Conservation (phyloP, 2,113 vertebrate species). For the Caretta caretta region DNA sequence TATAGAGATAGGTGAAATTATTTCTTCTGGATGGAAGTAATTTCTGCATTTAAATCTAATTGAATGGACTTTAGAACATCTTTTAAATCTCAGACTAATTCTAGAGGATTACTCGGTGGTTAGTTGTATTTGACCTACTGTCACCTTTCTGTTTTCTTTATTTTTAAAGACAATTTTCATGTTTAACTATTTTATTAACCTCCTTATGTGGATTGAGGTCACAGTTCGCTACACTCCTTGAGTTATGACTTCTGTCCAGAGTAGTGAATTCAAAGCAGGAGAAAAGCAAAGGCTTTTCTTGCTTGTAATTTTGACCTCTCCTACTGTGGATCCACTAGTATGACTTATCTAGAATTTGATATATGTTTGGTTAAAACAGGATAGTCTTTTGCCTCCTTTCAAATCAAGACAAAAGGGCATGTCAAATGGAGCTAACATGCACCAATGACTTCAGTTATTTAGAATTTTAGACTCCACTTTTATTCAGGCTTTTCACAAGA, state of each 20-base stretch:
- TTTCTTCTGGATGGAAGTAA: not conserved
- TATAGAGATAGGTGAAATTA: not conserved
- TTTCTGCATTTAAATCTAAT: not conserved
- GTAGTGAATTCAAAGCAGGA: constrained; percentile 7
- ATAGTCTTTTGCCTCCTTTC: constrained; percentile 1
- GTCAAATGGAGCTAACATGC: not conserved
- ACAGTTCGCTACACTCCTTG: not conserved
- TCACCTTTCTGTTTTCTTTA: not conserved
- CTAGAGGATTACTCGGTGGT: not conserved
- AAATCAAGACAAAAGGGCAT: constrained; percentile 29
- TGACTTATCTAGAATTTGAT: not conserved
- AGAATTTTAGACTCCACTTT: not conserved
- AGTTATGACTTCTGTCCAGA: not conserved
- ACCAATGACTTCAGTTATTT: not conserved
- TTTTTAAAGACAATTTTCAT: not conserved
- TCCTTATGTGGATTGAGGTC: not conserved
- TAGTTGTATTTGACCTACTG: constrained; percentile 1
- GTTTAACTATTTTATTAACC: not conserved
- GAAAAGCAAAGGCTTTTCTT: constrained; percentile 4
- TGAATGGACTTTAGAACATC: not conserved
- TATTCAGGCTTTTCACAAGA: constrained; percentile 4
- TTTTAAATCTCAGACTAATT: constrained; percentile 28
- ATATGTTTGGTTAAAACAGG: not conserved
- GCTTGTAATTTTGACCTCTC: not conserved
- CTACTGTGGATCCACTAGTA: not conserved